phyloP scores from a whole-genome alignment of 1,140 invertebrate genomes.

The roundworm (Caenorhabditis elegans) region DNA sequence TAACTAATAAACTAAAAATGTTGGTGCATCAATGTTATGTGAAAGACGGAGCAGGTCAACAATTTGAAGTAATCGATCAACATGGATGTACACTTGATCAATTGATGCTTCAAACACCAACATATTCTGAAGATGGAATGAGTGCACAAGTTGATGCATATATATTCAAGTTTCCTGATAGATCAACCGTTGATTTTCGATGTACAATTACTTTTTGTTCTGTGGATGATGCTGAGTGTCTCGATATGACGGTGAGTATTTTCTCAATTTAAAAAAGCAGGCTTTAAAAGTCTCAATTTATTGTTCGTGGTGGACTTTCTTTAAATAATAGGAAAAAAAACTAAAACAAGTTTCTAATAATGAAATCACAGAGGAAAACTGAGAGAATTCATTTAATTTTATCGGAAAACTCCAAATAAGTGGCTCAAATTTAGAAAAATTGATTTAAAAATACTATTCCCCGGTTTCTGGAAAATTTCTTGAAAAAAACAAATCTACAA shows the following conservation, averaged over 20 bases:
- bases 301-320: too few species aligned
- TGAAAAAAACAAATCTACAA: too few species aligned
- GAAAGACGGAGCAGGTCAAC: conserved; percentile 31
- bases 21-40: not conserved
- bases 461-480: too few species aligned
- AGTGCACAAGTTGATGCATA: conserved; percentile 29
- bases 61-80: conserved; percentile 41
- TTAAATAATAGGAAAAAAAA: too few species aligned
- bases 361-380: too few species aligned
- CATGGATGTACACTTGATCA: not conserved
- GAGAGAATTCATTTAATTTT: too few species aligned
- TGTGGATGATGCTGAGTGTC: conserved; percentile 41
- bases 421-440: too few species aligned
- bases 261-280: too few species aligned
- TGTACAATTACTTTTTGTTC: conserved; percentile 49
- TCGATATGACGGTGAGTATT: conserved; percentile 35
- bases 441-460: too few species aligned
- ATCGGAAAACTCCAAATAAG: too few species aligned
- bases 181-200: conserved; percentile 46
- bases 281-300: too few species aligned
- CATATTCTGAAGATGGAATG: conserved; percentile 39
- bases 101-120: conserved; percentile 41
- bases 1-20: not conserved
- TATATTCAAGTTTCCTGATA: conserved; percentile 50
- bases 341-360: too few species aligned